Evolutionary conservation across 2,797 vertebrate species (phyloP).

Genomic region (Danio kyathit): DNA sequence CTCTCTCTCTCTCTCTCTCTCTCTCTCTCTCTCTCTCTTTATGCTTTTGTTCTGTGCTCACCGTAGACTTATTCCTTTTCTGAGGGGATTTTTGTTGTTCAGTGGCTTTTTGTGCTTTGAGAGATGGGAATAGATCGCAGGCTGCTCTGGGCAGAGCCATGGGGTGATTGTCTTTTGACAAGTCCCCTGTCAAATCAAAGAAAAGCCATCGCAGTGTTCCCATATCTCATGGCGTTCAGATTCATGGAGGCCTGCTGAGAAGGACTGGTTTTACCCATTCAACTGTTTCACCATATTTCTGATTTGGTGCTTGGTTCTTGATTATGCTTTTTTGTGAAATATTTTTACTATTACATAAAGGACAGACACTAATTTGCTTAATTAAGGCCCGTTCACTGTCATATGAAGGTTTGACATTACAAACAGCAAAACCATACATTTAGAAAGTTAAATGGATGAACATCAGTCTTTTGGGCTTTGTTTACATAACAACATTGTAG

Average conservation of each 20-base stretch:
- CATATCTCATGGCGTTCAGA: conserved; percentile 25
- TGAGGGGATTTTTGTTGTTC: conserved; percentile 36
- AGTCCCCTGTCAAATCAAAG: conserved; percentile 24
- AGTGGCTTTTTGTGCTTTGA: conserved; percentile 23
- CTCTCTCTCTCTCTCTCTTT: background rate
- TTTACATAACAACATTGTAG: too few relatives aligned
- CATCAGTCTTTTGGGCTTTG: too few relatives aligned
- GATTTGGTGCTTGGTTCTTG: too few relatives aligned
- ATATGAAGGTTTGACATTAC: too few relatives aligned
- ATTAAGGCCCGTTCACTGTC: too few relatives aligned
- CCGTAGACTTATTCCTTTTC: conserved; percentile 24
- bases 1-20: background rate
- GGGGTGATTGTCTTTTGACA: conserved; percentile 36
- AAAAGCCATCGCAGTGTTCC: conserved; percentile 14
- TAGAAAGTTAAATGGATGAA: too few relatives aligned
- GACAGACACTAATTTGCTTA: background rate
- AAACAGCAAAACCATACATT: too few relatives aligned
- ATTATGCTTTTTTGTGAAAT: background rate
- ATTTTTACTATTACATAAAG: background rate
- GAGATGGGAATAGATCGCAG: conserved; percentile 31
- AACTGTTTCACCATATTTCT: background rate
- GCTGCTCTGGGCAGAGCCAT: conserved; percentile 38
- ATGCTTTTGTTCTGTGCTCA: conserved; percentile 6
- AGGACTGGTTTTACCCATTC: conserved; percentile 1
- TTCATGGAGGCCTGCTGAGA: background rate